Conservation (phyloP, 2,888 invertebrate species). For the Allygus modestus region DNA sequence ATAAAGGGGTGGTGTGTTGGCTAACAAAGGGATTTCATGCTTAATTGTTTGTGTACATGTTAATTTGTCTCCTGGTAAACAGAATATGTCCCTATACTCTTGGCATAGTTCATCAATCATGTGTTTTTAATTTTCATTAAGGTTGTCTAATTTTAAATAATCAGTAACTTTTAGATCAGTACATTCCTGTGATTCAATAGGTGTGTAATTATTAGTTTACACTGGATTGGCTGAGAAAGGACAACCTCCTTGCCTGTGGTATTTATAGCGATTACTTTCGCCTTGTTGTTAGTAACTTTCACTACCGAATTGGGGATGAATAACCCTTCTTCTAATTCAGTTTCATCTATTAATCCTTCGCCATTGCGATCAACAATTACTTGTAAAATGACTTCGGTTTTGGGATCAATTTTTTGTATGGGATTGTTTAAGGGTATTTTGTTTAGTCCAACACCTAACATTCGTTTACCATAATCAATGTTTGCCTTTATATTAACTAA, state of each 20-base stretch:
- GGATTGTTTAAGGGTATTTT: neutral
- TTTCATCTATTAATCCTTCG: neutral
- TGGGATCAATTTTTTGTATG: neutral
- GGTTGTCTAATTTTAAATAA: neutral
- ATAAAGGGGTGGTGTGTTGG: slow-evolving; percentile 28
- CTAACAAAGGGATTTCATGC: slow-evolving; percentile 8
- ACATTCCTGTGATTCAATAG: neutral
- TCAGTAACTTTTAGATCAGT: neutral
- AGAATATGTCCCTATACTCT: neutral
- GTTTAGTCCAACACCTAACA: neutral
- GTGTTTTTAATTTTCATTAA: neutral
- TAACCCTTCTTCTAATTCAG: neutral
- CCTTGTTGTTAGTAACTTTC: neutral
- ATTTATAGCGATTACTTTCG: neutral
- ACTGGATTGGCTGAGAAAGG: neutral
- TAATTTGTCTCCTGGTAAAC: neutral
- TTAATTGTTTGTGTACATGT: slow-evolving; percentile 9
- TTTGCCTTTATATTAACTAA: neutral
- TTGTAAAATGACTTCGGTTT: neutral
- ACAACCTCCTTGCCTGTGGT: neutral
- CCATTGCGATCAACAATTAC: neutral
- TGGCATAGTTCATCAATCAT: neutral
- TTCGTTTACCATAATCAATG: neutral
- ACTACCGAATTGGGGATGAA: neutral
- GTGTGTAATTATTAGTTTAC: neutral